Evolutionary conservation across 2,113 vertebrate species (phyloP), one percentile per base, ranked within the genome.

Genomic region (Cololabis saira): DNA sequence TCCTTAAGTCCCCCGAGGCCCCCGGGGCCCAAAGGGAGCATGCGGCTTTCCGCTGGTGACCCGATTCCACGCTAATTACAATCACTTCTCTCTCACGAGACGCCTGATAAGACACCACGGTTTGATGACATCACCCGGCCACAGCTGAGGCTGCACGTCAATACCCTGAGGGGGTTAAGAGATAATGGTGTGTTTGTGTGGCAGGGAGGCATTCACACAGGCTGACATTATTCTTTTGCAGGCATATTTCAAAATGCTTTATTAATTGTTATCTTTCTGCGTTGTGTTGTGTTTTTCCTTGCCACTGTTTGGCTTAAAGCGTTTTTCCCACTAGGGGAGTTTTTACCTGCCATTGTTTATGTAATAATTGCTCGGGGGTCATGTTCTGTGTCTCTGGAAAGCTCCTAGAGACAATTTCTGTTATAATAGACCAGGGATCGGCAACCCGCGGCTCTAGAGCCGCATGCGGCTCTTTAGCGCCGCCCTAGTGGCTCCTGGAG

Each of bases 31-130:
- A 53, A 1, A 22, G 13, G 81, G 76, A 80, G 37, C 62, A 58
- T 61, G 67, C 12, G 43, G 71, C 58, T 61, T 68, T 77, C 73
- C 19, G 24, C 72, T 19, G 30, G 70, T 71, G 71, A 81, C 68
- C 80, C 82, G 7, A n/a, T 81, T 80, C 76, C 50, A 48, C 72
- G 75, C 87, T 91, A 89, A 90, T 92, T 87, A 88, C 87, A 22
- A 80, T 87, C 73, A 51, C 77, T 59, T 80, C 54, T 80, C 84
- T 37, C 33, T 37, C 81, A 17, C 0, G 85, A 76, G 87, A 87
- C 65, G 3, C 50, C 74, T 80, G 82, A 84, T 74, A 81, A 61
- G 59, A 61, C 54, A 27, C 79, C 60, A 15, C 66, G 42, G 69
- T 71, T 58, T 78, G 79, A 49, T 18, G 64, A 86, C 83, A 67